Percentiles rank a stretch among this genome's conserved stretches.
Evolutionary conservation across 1,140 invertebrate genomes (phyloP).

Genomic region (Bradysia coprophila): DNA sequence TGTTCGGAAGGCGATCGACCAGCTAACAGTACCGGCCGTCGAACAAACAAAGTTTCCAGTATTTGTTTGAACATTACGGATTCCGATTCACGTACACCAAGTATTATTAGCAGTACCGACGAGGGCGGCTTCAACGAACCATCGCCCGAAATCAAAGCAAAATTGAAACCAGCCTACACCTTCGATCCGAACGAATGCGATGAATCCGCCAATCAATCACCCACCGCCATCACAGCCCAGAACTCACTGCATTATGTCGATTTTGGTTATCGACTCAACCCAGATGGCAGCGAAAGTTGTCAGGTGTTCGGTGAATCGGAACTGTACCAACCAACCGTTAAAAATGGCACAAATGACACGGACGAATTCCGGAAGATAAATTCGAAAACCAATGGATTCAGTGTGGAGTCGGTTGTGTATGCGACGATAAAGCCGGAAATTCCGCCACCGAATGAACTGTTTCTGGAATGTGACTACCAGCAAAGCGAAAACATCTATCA

Average conservation of each 20-base stretch:
- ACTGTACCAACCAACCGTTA: slow-evolving; percentile 14
- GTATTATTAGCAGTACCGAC: slow-evolving; percentile 33
- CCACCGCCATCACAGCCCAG: slow-evolving; percentile 2
- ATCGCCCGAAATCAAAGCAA: slow-evolving; percentile 38
- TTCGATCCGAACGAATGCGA: slow-evolving; percentile 6
- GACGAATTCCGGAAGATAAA: slow-evolving; percentile 9
- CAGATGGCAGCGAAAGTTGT: slow-evolving; percentile 20
- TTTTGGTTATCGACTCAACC: slow-evolving; percentile 22
- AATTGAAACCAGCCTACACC: slow-evolving; percentile 27
- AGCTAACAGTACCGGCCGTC: not conserved
- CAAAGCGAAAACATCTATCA: not conserved
- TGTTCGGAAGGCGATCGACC: not conserved
- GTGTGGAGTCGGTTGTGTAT: slow-evolving; percentile 18
- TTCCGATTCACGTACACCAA: slow-evolving; percentile 24
- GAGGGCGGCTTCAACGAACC: slow-evolving; percentile 45
- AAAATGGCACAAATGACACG: slow-evolving; percentile 9
- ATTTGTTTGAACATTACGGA: not conserved
- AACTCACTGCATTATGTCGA: slow-evolving; percentile 19
- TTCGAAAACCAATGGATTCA: not conserved
- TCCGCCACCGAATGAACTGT: slow-evolving; percentile 8
- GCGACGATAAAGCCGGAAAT: slow-evolving; percentile 20
- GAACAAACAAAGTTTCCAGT: not conserved
- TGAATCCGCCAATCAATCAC: not conserved
- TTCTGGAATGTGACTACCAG: slow-evolving; percentile 1
- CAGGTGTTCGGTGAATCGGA: slow-evolving; percentile 20